Evolutionary conservation across 1,140 invertebrate genomes (phyloP).

Genomic region (Solenopsis invicta): DNA sequence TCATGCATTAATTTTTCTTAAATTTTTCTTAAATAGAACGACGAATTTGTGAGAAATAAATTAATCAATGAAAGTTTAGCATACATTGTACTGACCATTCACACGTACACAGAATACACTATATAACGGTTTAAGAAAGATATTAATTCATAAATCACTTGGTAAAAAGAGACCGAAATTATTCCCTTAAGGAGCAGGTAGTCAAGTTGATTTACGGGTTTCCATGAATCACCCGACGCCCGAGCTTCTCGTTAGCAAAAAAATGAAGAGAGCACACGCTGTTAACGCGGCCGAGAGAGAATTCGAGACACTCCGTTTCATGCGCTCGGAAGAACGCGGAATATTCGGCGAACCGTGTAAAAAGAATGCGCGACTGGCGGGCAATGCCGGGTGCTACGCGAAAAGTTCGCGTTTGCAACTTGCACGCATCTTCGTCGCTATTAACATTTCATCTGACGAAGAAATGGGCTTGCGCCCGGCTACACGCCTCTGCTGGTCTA

Average conservation of each 20-base stretch:
- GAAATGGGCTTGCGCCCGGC: slow-evolving; percentile 64
- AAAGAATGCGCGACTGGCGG: slow-evolving; percentile 40
- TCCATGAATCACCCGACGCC: slow-evolving; percentile 60
- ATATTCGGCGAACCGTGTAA: slow-evolving; percentile 30
- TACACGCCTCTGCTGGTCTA: not conserved
- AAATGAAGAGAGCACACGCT: slow-evolving; percentile 51
- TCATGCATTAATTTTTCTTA: not conserved
- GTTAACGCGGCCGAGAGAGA: slow-evolving; percentile 44
- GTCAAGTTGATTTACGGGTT: slow-evolving; percentile 66
- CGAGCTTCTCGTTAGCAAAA: slow-evolving; percentile 62
- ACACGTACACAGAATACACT: slow-evolving; percentile 5
- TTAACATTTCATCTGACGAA: slow-evolving; percentile 80
- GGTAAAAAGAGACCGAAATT: slow-evolving; percentile 63
- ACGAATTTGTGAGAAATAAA: not conserved
- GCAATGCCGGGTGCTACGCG: slow-evolving; percentile 17
- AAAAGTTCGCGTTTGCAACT: slow-evolving; percentile 48
- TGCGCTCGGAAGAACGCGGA: slow-evolving; percentile 26
- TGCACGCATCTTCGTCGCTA: slow-evolving; percentile 68
- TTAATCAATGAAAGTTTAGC: slow-evolving; percentile 1
- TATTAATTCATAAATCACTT: slow-evolving; percentile 70
- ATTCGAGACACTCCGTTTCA: slow-evolving; percentile 48
- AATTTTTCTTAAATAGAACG: not conserved
- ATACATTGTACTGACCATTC: slow-evolving; percentile 42
- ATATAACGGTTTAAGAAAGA: slow-evolving; percentile 56
- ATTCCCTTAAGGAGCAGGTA: slow-evolving; percentile 63